Percentiles rank a stretch among this genome's conserved stretches.
Conservation (phyloP, 2,113 vertebrate species). For the Pluvianellus socialis region DNA sequence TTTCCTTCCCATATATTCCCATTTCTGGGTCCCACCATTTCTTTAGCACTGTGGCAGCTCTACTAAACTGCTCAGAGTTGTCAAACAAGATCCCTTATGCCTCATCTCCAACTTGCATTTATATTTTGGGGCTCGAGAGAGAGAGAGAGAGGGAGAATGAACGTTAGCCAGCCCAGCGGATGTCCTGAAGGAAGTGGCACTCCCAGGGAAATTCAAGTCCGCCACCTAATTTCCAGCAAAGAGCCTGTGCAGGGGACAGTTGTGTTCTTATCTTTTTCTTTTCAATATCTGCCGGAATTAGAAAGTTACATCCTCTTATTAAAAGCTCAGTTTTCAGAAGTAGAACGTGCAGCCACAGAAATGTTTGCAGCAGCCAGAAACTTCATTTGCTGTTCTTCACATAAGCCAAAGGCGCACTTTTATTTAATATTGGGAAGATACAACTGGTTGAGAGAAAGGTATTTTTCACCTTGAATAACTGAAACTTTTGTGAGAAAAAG, state of each 20-base stretch:
- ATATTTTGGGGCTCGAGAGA: neutral
- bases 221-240: neutral
- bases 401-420: neutral
- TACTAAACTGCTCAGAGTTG: neutral
- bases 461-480: neutral
- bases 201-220: neutral
- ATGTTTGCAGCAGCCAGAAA: neutral
- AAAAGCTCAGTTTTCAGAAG: neutral
- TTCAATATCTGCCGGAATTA: neutral
- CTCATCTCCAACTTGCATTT: neutral
- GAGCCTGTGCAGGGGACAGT: neutral
- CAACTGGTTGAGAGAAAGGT: neutral
- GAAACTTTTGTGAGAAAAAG: neutral
- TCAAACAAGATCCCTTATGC: neutral
- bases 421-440: neutral
- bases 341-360: neutral
- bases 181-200: neutral
- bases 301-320: neutral
- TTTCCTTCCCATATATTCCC: neutral
- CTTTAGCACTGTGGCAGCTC: neutral
- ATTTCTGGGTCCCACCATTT: neutral
- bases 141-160: neutral
- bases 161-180: neutral
- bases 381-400: neutral
- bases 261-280: neutral